These are phyloP conservation scores for Tokudaia muenninki DNA, from an alignment of 2,797 vertebrate species.

Conservation along the genomic window DNA sequence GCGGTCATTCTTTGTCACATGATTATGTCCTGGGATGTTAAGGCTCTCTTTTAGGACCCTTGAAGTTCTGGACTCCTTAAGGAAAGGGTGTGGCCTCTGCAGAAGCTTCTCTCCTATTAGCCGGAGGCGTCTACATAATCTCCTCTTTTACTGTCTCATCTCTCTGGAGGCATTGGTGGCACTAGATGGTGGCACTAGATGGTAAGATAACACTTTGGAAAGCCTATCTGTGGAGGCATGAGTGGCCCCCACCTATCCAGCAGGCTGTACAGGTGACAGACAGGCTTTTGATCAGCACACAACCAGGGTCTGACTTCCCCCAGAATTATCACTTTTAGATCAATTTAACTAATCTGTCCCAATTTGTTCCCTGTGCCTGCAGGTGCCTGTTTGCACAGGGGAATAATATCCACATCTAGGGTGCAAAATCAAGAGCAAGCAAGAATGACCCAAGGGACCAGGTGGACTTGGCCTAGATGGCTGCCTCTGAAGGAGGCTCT, in stretches of 20 bases:
- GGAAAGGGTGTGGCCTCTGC: fast-evolving
- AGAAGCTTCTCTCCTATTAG: not conserved
- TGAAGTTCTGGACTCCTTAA: fast-evolving
- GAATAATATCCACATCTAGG: fast-evolving
- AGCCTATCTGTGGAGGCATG: fast-evolving
- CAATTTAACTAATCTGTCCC: not conserved
- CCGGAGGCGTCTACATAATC: not conserved
- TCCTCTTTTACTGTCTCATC: not conserved
- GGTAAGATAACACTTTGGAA: fast-evolving
- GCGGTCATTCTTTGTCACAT: not conserved
- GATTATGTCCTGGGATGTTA: not conserved
- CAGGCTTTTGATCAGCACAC: not conserved
- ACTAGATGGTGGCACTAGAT: not conserved
- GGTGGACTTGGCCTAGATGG: fast-evolving
- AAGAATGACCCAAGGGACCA: constrained; percentile 3
- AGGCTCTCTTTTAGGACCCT: fast-evolving
- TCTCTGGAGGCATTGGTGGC: not conserved
- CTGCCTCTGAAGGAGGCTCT: fast-evolving
- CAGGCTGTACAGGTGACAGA: not conserved
- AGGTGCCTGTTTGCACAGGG: fast-evolving
- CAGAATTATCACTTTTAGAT: not conserved
- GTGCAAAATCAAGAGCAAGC: not conserved
- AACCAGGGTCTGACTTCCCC: too few species aligned
- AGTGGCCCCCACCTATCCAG: fast-evolving
- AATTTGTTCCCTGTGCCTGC: not conserved